A percentile compares a stretch with the other conserved stretches of the same genome.
These are phyloP conservation scores for Melanerpes aurifrons DNA, from an alignment of 2,113 vertebrate species.

Conservation along the genomic window DNA sequence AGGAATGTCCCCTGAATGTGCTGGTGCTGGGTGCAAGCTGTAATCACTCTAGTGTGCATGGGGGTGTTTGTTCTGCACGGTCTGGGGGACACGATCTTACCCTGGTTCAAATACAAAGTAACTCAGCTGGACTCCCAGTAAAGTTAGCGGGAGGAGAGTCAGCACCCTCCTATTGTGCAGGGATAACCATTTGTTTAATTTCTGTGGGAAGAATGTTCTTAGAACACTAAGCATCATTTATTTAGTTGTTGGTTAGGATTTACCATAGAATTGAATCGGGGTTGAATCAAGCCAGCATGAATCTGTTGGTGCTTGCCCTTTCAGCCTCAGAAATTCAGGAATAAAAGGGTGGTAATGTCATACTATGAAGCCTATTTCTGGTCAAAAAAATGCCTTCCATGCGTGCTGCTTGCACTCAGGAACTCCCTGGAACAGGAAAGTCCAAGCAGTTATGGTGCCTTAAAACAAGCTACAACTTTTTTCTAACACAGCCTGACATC, in stretches of 20 bases:
- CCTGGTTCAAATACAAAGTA: not conserved
- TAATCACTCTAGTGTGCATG: accelerated
- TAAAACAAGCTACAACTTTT: not conserved
- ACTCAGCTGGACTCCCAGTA: not conserved
- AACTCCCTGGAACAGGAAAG: not conserved
- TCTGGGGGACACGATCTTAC: not conserved
- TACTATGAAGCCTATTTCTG: not conserved
- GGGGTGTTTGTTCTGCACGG: not conserved
- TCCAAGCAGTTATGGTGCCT: not conserved
- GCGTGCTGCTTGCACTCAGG: not conserved
- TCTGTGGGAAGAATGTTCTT: not conserved
- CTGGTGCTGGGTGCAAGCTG: not conserved
- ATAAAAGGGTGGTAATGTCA: not conserved
- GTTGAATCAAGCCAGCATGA: not conserved
- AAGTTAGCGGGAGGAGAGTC: not conserved
- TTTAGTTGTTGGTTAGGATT: not conserved
- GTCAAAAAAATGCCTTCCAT: not conserved
- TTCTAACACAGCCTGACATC: not conserved
- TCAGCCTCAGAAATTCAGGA: not conserved
- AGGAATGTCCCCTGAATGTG: not conserved
- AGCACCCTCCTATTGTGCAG: not conserved
- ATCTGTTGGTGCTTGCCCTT: not conserved
- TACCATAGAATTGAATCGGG: not conserved
- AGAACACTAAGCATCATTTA: not conserved
- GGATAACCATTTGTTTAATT: not conserved